phyloP scores from a whole-genome alignment of 2,888 invertebrate species.

The Zelleria hepariella region DNA sequence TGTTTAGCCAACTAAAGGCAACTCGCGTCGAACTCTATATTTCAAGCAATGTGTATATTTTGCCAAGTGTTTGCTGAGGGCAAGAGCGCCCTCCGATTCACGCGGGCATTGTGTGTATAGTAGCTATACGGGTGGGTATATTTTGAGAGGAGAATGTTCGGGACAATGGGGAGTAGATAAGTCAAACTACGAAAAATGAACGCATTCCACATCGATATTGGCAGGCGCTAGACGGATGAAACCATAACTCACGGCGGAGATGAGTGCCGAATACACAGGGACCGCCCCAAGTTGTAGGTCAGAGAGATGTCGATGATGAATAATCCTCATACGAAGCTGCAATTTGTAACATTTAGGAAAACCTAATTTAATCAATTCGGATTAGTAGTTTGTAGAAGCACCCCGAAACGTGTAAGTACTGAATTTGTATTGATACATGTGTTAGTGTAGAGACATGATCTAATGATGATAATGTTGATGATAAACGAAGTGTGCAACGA shows the following conservation, averaged over 20 bases:
- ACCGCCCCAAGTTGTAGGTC: conserved; percentile 68
- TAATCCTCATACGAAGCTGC: conserved; percentile 81
- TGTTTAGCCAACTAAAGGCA: not conserved
- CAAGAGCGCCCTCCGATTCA: not conserved
- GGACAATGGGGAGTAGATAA: conserved; percentile 1
- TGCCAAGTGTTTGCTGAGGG: not conserved
- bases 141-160: not conserved
- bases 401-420: not conserved
- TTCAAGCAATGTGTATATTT: not conserved
- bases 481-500: not conserved
- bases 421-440: not conserved
- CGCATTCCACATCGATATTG: conserved; percentile 62
- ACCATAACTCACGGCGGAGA: conserved; percentile 57
- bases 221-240: conserved; percentile 1
- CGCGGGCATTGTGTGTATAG: not conserved
- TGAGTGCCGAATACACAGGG: conserved; percentile 56
- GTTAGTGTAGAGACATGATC: not conserved
- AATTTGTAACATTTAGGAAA: conserved; percentile 42
- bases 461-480: not conserved
- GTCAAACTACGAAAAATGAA: conserved; percentile 22
- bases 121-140: conserved; percentile 7
- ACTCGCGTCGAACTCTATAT: not conserved
- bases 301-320: conserved; percentile 80
- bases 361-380: not conserved
- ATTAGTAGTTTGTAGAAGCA: not conserved